A percentile compares a stretch with the other conserved stretches of the same genome.
phyloP scores from a whole-genome alignment of 2,888 invertebrate genomes.

The Lysandra bellargus region DNA sequence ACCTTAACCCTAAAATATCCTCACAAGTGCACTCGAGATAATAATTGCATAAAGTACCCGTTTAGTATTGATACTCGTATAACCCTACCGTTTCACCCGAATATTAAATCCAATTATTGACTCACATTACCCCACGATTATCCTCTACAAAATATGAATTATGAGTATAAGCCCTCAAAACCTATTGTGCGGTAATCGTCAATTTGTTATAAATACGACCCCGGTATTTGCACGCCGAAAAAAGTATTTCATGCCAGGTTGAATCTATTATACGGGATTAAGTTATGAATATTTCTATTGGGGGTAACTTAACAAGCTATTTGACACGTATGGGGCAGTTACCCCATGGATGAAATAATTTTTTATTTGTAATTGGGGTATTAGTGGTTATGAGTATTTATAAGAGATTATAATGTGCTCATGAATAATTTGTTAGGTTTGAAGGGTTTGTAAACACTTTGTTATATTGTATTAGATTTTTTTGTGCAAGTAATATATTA shows the following conservation, averaged over 20 bases:
- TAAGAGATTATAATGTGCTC: neutral
- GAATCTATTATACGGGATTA: slow-evolving; percentile 79
- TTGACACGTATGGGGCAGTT: slow-evolving; percentile 61
- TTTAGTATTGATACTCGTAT: slow-evolving; percentile 51
- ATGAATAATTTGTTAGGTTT: neutral
- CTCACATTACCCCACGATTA: slow-evolving; percentile 67
- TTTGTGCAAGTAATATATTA: neutral
- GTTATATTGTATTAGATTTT: neutral
- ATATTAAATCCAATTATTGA: slow-evolving; percentile 78
- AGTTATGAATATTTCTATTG: slow-evolving; percentile 77
- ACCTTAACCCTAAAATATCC: slow-evolving; percentile 25
- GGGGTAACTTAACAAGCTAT: slow-evolving; percentile 75
- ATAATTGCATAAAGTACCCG: slow-evolving; percentile 37
- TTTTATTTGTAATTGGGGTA: slow-evolving; percentile 29
- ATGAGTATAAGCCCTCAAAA: slow-evolving; percentile 71
- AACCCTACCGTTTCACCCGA: slow-evolving; percentile 78
- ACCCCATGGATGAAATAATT: slow-evolving; percentile 34
- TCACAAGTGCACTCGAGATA: slow-evolving; percentile 27
- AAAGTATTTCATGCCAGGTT: slow-evolving; percentile 78
- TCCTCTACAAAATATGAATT: slow-evolving; percentile 71
- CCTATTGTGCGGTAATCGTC: slow-evolving; percentile 72
- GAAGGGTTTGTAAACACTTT: neutral
- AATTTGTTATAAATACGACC: slow-evolving; percentile 67
- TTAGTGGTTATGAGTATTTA: slow-evolving; percentile 26
- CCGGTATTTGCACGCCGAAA: slow-evolving; percentile 56